A percentile compares a stretch with the other conserved stretches of the same genome.
Evolutionary conservation across 2,888 invertebrate species (phyloP).

Genomic region (Bugulina stolonifera): DNA sequence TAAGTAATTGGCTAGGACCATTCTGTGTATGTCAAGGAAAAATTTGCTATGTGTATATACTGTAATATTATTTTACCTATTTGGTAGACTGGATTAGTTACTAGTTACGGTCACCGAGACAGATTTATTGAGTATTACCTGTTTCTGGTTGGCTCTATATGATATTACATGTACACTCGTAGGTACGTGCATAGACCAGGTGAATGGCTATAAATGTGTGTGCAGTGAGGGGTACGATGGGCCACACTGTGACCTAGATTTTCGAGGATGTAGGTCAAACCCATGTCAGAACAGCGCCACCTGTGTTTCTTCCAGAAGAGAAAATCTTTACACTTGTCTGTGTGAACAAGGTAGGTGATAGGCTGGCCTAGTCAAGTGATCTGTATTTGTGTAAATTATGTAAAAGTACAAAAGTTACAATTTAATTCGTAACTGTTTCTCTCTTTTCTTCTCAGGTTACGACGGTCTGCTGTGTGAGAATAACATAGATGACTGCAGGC

Average conservation of each 20-base stretch:
- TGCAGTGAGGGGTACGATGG: background rate
- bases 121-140: no score
- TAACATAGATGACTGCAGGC: background rate
- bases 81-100: no score
- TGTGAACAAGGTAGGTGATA: background rate
- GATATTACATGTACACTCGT: background rate
- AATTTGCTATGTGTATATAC: no score
- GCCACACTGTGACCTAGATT: constrained; percentile 5
- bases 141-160: no score
- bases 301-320: background rate
- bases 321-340: background rate
- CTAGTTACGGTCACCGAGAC: no score
- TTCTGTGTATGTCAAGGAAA: no score
- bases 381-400: no score
- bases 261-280: constrained; percentile 10
- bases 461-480: background rate
- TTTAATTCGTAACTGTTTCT: no score
- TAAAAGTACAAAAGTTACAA: no score
- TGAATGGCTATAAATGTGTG: background rate
- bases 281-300: background rate
- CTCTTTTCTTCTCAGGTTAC: background rate
- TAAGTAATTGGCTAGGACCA: no score
- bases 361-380: no score
- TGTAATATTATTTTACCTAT: no score
- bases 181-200: background rate